These are phyloP conservation scores for Aleiodes leptofemur DNA, from an alignment of 2,888 invertebrate genomes.

Conservation along the genomic window DNA sequence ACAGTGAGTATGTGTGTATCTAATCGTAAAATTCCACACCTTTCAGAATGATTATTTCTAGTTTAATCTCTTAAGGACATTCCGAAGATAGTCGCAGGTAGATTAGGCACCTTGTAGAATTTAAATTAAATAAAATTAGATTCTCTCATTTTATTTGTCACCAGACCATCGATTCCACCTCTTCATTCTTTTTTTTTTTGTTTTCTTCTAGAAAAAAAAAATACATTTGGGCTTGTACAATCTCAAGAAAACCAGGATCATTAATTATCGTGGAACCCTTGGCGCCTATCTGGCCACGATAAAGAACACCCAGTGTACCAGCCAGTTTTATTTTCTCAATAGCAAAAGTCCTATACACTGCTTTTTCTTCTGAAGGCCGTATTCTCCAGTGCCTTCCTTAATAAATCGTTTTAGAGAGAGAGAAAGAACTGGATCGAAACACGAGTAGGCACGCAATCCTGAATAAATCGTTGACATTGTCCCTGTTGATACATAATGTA, in stretches of 20 bases:
- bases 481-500: too few relatives aligned
- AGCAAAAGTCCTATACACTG: conserved; percentile 22
- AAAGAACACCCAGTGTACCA: conserved; percentile 44
- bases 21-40: conserved; percentile 39
- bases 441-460: too few relatives aligned
- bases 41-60: conserved; percentile 22
- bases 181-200: not conserved
- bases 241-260: conserved; percentile 51
- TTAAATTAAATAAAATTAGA: conserved; percentile 20
- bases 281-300: conserved; percentile 51
- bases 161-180: not conserved
- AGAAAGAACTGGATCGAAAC: too few relatives aligned
- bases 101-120: conserved; percentile 45
- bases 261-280: conserved; percentile 54
- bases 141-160: conserved; percentile 28
- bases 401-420: conserved; percentile 22
- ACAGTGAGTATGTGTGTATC: conserved; percentile 11
- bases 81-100: conserved; percentile 40
- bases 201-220: too few relatives aligned
- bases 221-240: conserved; percentile 42
- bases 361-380: too few relatives aligned
- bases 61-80: conserved; percentile 40
- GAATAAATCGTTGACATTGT: too few relatives aligned
- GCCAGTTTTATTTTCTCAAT: conserved; percentile 1
- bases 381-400: too few relatives aligned